Evolutionary conservation across 2,888 invertebrate species (phyloP).

Genomic region (Hedychridium roseum): DNA sequence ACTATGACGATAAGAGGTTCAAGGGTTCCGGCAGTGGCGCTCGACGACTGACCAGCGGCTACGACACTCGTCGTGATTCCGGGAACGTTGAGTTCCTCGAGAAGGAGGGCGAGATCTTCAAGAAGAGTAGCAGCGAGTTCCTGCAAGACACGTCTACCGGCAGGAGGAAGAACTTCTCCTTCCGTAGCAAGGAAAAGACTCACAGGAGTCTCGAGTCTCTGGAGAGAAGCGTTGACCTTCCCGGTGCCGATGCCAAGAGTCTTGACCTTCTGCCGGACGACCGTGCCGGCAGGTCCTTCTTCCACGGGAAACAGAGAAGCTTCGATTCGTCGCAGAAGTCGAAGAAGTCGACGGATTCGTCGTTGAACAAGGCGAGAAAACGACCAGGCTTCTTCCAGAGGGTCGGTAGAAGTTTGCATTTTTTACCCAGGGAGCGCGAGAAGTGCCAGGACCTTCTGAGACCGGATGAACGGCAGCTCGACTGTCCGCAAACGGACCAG

Average conservation of each 20-base stretch:
- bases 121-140: constrained; percentile 44
- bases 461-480: constrained; percentile 27
- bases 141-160: constrained; percentile 30
- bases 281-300: constrained; percentile 24
- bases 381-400: constrained; percentile 49
- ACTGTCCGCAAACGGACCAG: constrained; percentile 37
- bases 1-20: constrained; percentile 24
- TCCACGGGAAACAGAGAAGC: constrained; percentile 45
- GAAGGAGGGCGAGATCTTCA: constrained; percentile 51
- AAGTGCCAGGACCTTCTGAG: constrained; percentile 34
- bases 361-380: constrained; percentile 34
- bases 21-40: background rate
- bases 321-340: constrained; percentile 45
- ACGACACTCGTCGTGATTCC: constrained; percentile 35
- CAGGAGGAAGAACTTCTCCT: constrained; percentile 42
- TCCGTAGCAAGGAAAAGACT: constrained; percentile 41
- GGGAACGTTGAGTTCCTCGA: constrained; percentile 48
- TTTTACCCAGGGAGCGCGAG: constrained; percentile 48
- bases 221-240: constrained; percentile 37
- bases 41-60: constrained; percentile 8
- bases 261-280: constrained; percentile 44
- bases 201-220: constrained; percentile 52
- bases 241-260: constrained; percentile 43
- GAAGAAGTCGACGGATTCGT: constrained; percentile 35
- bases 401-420: constrained; percentile 51